phyloP scores from a whole-genome alignment of 2,113 vertebrate genomes.

The Xiphorhynchus elegans region DNA sequence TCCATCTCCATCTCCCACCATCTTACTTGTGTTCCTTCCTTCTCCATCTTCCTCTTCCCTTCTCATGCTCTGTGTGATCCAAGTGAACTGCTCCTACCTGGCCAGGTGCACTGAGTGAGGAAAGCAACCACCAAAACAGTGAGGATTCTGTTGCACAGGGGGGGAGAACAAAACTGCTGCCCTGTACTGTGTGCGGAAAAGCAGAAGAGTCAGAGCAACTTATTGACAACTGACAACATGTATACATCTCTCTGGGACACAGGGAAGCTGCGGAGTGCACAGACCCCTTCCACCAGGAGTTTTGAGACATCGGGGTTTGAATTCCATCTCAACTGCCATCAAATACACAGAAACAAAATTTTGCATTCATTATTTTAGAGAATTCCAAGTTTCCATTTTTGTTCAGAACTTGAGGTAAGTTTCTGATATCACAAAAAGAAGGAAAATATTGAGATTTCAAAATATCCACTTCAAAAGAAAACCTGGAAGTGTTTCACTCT shows the following conservation, averaged over 20 bases:
- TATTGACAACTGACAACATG: fast-evolving
- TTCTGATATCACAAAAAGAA: neutral
- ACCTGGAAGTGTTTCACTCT: neutral
- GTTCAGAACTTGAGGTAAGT: neutral
- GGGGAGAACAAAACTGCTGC: neutral
- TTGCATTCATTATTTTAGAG: neutral
- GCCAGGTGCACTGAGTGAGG: neutral
- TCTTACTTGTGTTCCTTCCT: neutral
- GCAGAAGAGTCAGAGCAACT: neutral
- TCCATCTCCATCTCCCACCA: neutral
- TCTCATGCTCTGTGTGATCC: neutral
- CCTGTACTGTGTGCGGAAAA: neutral
- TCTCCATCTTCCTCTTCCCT: neutral
- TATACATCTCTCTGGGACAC: neutral
- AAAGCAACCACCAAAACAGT: neutral
- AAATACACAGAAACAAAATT: neutral
- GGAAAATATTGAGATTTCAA: neutral
- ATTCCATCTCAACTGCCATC: neutral
- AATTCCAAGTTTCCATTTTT: neutral
- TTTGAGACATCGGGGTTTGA: neutral
- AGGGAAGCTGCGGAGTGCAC: neutral
- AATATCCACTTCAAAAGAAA: neutral
- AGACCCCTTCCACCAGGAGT: neutral
- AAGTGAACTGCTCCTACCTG: neutral
- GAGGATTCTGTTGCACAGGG: neutral